These are phyloP conservation scores for Enteromius unitaeniatus DNA, from an alignment of 2,797 vertebrate species.

Conservation along the genomic window DNA sequence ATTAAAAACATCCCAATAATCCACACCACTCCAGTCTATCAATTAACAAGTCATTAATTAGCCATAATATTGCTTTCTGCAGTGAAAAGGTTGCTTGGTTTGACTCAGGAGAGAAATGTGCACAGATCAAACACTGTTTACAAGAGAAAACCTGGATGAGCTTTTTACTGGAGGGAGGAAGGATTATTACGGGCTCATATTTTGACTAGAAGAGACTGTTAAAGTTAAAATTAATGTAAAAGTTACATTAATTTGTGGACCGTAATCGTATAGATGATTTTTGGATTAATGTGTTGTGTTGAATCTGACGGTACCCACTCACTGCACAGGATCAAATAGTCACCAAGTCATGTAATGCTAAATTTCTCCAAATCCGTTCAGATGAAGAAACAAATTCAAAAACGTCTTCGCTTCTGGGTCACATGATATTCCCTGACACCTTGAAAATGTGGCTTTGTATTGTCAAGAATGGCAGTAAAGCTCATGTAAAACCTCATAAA, in stretches of 20 bases:
- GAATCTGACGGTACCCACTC: not conserved
- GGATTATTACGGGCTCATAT: not conserved
- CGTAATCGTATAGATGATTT: not conserved
- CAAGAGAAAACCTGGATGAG: not conserved
- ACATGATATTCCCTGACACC: not conserved
- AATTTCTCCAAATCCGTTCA: not conserved
- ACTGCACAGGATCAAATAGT: not conserved
- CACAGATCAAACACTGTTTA: not conserved
- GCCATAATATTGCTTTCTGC: not conserved
- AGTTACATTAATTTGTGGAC: not conserved
- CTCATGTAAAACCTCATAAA: not conserved
- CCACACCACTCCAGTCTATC: not conserved
- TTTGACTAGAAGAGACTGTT: not conserved
- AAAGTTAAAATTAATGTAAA: too few species aligned
- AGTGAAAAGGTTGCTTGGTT: not conserved
- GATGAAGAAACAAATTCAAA: not conserved
- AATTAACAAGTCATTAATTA: not conserved
- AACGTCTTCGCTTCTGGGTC: not conserved
- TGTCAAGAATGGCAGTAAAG: constrained; percentile 32
- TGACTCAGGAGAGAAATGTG: not conserved
- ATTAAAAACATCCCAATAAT: not conserved
- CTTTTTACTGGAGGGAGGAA: not conserved
- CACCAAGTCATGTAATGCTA: not conserved
- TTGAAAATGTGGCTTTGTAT: not conserved
- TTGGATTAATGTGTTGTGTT: not conserved